A percentile compares a stretch with the other conserved stretches of the same genome.
Conservation (phyloP, 1,140 invertebrate species). For the Solenopsis fugax region DNA sequence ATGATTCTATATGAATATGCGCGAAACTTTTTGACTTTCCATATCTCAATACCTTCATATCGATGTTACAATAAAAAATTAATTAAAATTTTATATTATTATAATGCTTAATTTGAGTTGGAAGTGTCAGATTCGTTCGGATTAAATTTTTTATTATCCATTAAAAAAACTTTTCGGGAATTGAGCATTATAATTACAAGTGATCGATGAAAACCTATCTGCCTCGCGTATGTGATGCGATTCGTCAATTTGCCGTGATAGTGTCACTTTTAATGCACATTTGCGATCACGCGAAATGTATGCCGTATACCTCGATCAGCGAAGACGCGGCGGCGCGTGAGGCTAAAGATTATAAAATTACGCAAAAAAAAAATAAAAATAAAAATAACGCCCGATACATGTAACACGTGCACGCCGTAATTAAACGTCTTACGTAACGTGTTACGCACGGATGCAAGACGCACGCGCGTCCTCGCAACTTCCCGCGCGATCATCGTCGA, state of each 20-base stretch:
- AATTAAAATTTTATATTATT: not conserved
- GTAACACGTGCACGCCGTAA: not conserved
- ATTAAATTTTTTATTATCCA: slow-evolving; percentile 1
- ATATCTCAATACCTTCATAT: not conserved
- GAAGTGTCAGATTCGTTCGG: not conserved
- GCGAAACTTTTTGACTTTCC: not conserved
- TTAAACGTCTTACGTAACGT: not conserved
- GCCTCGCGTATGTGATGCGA: not conserved
- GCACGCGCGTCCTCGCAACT: not conserved
- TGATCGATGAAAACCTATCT: slow-evolving; percentile 1
- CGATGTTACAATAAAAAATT: not conserved
- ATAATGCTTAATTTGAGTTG: not conserved
- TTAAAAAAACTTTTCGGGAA: not conserved
- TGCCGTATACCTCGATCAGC: not conserved
- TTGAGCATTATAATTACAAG: not conserved
- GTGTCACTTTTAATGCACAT: slow-evolving; percentile 14
- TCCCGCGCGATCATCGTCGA: slow-evolving; percentile 27
- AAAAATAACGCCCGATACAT: not conserved
- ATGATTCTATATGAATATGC: not conserved
- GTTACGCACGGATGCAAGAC: not conserved
- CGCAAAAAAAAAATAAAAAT: not conserved
- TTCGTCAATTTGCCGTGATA: not conserved
- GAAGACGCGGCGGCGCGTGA: not conserved
- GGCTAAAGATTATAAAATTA: not conserved
- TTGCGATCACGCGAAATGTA: not conserved